These are phyloP conservation scores for Meteorus sp. DNA, from an alignment of 1,140 invertebrate genomes.

Conservation along the genomic window DNA sequence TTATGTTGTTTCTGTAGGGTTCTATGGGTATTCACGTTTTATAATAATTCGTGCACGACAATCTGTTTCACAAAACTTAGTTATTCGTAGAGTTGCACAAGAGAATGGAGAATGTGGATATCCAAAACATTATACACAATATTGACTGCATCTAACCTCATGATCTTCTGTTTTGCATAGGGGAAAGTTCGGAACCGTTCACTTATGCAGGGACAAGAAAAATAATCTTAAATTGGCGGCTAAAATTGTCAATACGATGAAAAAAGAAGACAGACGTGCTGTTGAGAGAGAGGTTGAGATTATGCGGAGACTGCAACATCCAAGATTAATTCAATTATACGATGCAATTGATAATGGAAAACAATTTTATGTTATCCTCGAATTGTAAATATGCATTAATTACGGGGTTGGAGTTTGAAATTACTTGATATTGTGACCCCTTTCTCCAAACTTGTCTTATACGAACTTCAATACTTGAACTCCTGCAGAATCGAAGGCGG, in stretches of 20 bases:
- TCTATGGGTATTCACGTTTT: no score
- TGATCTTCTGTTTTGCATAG: slow-evolving; percentile 62
- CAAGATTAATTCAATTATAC: slow-evolving; percentile 91
- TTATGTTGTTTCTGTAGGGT: no score
- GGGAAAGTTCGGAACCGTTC: slow-evolving; percentile 98
- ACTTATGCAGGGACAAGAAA: slow-evolving; percentile 83
- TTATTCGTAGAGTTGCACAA: no score
- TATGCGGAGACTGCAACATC: slow-evolving; percentile 92
- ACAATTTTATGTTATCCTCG: slow-evolving; percentile 91
- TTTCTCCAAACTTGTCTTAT: no score
- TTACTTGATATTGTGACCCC: slow-evolving; percentile 19
- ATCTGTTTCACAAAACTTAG: no score
- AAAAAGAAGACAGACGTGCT: slow-evolving; percentile 84
- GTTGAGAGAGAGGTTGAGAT: slow-evolving; percentile 96
- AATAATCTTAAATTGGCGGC: slow-evolving; percentile 84
- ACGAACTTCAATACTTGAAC: no score
- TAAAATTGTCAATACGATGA: slow-evolving; percentile 86
- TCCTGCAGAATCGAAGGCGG: slow-evolving; percentile 89
- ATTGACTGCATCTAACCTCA: slow-evolving; percentile 8
- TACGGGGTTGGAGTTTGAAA: slow-evolving; percentile 37
- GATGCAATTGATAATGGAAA: slow-evolving; percentile 92
- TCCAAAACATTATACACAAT: not conserved
- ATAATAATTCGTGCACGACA: no score
- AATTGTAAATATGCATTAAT: slow-evolving; percentile 80
- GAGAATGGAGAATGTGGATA: no score